Conservation (phyloP, 2,888 invertebrate genomes). For the Molanna angustata region DNA sequence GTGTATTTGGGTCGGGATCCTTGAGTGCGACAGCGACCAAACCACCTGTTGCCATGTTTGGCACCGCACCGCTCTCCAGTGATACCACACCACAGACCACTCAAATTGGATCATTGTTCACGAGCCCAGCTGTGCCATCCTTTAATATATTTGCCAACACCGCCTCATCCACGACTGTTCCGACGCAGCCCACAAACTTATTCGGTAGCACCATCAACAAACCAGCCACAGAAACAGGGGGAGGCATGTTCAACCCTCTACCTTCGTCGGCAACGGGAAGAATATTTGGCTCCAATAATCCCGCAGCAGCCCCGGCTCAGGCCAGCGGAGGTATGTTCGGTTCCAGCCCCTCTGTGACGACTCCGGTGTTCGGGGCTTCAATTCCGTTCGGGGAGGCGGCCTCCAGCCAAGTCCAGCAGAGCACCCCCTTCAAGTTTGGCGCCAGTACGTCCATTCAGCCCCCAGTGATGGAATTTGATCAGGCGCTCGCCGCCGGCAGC, state of each 20-base stretch:
- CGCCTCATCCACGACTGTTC: background rate
- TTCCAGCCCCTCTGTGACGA: constrained; percentile 23
- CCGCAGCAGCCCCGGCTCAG: constrained; percentile 10
- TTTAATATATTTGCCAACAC: constrained; percentile 23
- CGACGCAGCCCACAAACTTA: constrained; percentile 6
- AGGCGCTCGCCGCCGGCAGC: constrained; percentile 8
- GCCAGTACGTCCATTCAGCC: constrained; percentile 9
- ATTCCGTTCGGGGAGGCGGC: constrained; percentile 25
- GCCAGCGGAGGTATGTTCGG: constrained; percentile 21
- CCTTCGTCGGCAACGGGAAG: constrained; percentile 11
- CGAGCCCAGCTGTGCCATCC: constrained; percentile 5
- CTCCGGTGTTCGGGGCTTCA: constrained; percentile 28
- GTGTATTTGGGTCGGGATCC: constrained; percentile 20
- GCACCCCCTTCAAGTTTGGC: constrained; percentile 22
- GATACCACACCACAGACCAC: background rate
- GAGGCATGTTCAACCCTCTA: constrained; percentile 18
- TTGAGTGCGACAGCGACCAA: constrained; percentile 2
- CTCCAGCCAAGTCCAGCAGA: constrained; percentile 8
- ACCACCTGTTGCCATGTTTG: constrained; percentile 19
- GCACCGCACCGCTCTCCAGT: constrained; percentile 3
- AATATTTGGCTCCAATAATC: constrained; percentile 16
- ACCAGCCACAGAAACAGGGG: constrained; percentile 7
- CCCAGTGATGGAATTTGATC: constrained; percentile 16
- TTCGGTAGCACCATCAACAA: constrained; percentile 14
- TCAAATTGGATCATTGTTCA: constrained; percentile 9